Evolutionary conservation across 2,113 vertebrate genomes (phyloP).

Genomic region (Burhinus oedicnemus): DNA sequence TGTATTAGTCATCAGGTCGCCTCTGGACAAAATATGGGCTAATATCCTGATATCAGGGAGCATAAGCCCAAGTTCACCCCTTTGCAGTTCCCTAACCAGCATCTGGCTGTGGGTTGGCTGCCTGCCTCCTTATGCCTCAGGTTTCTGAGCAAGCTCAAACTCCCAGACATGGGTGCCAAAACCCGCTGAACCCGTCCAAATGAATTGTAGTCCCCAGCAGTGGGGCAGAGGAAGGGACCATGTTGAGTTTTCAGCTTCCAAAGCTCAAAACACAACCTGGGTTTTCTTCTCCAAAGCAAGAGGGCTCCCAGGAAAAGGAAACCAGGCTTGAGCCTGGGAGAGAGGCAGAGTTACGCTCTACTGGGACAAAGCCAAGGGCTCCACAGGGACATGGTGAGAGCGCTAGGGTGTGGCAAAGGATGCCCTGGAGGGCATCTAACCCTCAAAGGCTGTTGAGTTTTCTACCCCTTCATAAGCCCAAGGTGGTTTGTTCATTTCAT

Average conservation of each 20-base stretch:
- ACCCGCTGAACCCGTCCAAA: neutral
- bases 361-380: no score
- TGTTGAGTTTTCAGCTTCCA: neutral
- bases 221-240: neutral
- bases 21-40: neutral
- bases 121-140: neutral
- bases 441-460: neutral
- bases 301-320: neutral
- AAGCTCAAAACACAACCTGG: neutral
- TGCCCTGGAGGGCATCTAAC: rapidly evolving
- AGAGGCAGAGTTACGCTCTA: neutral
- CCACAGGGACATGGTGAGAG: neutral
- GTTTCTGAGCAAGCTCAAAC: neutral
- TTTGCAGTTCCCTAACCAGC: neutral
- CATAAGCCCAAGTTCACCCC: neutral
- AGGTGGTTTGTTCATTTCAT: neutral
- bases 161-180: neutral
- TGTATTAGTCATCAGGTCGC: neutral
- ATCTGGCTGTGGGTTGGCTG: neutral
- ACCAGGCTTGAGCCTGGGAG: neutral
- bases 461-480: neutral
- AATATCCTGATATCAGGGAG: neutral
- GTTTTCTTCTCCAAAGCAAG: neutral
- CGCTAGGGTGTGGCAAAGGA: rapidly evolving
- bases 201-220: neutral